These are phyloP conservation scores for Pithys albifrons DNA, from an alignment of 2,113 vertebrate species.

Conservation along the genomic window DNA sequence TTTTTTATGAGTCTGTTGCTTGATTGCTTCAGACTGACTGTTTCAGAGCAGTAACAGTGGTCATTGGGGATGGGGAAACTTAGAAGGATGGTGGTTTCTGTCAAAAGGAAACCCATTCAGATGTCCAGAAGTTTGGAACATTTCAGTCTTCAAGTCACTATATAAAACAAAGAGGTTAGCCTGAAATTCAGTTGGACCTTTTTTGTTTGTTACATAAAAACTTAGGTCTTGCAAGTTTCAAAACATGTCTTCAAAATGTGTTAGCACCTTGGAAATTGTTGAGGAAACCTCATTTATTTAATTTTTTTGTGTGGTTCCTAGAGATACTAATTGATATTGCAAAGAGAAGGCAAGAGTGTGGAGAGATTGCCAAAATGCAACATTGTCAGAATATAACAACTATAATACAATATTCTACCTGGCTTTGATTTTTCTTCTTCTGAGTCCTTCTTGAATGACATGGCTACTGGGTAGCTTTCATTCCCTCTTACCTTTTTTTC, in stretches of 20 bases:
- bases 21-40: background rate
- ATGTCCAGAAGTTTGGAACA: background rate
- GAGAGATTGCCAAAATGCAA: background rate
- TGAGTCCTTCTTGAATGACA: background rate
- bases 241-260: background rate
- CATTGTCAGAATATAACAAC: background rate
- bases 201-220: background rate
- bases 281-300: background rate
- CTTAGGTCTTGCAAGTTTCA: background rate
- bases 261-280: background rate
- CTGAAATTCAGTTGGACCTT: background rate
- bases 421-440: background rate
- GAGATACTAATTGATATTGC: background rate
- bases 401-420: background rate
- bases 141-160: background rate
- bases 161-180: background rate
- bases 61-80: background rate
- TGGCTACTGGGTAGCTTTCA: background rate
- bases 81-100: background rate
- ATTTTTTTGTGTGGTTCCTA: background rate
- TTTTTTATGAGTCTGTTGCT: background rate
- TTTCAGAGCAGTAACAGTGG: background rate
- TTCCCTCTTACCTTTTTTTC: background rate
- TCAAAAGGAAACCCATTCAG: background rate
- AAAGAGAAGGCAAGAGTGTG: background rate